phyloP scores from a whole-genome alignment of 2,888 invertebrate species.

The Nebria salina region DNA sequence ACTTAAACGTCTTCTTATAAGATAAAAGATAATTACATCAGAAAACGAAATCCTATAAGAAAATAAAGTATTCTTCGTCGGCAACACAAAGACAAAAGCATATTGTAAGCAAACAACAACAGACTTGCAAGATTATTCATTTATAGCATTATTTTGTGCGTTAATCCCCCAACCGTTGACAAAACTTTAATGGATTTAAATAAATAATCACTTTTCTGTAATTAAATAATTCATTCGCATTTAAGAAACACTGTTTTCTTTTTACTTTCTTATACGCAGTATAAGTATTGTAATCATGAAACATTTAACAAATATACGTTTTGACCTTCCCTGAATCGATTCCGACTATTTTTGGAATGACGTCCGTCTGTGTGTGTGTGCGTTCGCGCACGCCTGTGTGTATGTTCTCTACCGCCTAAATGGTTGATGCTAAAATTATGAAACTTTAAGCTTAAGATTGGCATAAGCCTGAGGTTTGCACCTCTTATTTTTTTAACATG shows the following conservation, averaged over 20 bases:
- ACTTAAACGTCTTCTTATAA: background rate
- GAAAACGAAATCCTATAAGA: background rate
- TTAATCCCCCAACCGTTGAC: constrained; percentile 37
- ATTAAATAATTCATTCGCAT: constrained; percentile 32
- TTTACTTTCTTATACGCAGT: no score
- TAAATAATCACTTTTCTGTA: constrained; percentile 31
- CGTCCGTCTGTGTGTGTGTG: no score
- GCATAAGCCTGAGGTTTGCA: no score
- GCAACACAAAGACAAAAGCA: background rate
- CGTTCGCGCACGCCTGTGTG: no score
- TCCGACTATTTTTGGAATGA: no score
- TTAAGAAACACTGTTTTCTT: background rate
- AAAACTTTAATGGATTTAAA: constrained; percentile 39
- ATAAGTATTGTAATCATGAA: no score
- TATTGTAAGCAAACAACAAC: background rate
- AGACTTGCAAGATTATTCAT: constrained; percentile 26
- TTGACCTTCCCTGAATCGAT: no score
- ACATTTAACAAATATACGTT: no score
- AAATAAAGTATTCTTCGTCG: background rate
- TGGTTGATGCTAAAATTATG: no score
- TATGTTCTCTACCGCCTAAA: no score
- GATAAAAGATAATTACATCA: background rate
- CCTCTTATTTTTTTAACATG: no score
- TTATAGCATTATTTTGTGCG: constrained; percentile 36
- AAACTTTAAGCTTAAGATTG: no score